Evolutionary conservation across 2,888 invertebrate species (phyloP), one percentile per base, ranked within the genome.

Genomic region (Rotaria magnacalcarata): DNA sequence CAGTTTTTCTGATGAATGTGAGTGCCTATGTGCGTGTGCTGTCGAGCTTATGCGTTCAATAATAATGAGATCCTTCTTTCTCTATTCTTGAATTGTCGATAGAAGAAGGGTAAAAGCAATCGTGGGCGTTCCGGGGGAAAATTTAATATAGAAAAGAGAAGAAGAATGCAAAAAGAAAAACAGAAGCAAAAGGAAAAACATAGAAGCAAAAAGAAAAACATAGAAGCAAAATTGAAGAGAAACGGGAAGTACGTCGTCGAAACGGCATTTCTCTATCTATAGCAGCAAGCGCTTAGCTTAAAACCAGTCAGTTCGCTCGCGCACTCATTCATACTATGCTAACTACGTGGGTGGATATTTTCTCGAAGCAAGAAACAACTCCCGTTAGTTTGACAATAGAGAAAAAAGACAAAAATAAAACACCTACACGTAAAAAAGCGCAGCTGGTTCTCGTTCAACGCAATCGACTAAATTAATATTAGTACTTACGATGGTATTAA

Each of bases 51-150:
- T 67, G 67, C 67, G 34, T 67, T 67, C 67, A 80, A 47, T 19
- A 43, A 47, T 43, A n/a, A 47, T 47, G 80, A 80, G 80, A n/a
- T 80, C 80, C 24, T 80, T 80, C 80, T 47, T 80, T 80, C n/a
- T 47, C 24, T 47, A 3, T 47, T 43, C 47, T 80, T 16, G 3
- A 52, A 47, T 4, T 11, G 6, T 16, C 47, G 34, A 47, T 3
- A 80, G n/a, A 6, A 24, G 8, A n/a, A 47, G 47, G 24, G n/a
- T 47, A 80, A n/a, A 54, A 67, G 34, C 16, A 34, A 0, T 34
- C 16, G 67, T 67, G 34, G 67, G 67, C 67, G 67, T 67, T 34
- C 5, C 6, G 14, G 19, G 7, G 6, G 19, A 67, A 34, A 19
- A 34, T 34, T 67, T 5, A 80, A 47, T 80, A 41, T 7, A 47